These are phyloP conservation scores for Drosophila kurseongensis DNA, from an alignment of 1,140 invertebrate species.

Conservation along the genomic window DNA sequence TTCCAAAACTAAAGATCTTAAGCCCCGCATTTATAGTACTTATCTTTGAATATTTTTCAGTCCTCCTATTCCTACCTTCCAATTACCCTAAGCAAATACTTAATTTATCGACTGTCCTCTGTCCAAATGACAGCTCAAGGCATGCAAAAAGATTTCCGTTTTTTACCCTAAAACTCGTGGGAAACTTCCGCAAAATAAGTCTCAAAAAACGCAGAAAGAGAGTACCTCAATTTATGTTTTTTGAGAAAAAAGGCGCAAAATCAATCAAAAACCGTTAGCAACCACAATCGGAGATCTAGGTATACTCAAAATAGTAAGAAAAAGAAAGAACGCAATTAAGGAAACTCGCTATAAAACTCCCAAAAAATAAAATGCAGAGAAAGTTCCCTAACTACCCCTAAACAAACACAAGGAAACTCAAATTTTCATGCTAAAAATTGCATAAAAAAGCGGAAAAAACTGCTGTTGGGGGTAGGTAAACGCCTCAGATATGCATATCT, in stretches of 20 bases:
- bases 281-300: slow-evolving; percentile 32
- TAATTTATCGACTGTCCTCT: slow-evolving; percentile 25
- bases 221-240: slow-evolving; percentile 18
- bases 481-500: slow-evolving; percentile 59
- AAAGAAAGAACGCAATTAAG: slow-evolving; percentile 63
- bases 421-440: slow-evolving; percentile 78
- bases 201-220: neutral
- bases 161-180: slow-evolving; percentile 74
- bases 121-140: slow-evolving; percentile 1
- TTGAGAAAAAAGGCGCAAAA: slow-evolving; percentile 37
- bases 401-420: slow-evolving; percentile 30
- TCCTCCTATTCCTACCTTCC: neutral
- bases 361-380: slow-evolving; percentile 39
- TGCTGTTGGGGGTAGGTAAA: slow-evolving; percentile 52
- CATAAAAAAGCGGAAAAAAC: slow-evolving; percentile 68
- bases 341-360: slow-evolving; percentile 41
- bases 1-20: neutral
- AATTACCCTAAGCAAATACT: slow-evolving; percentile 46
- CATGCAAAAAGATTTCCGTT: slow-evolving; percentile 42
- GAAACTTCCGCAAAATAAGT: slow-evolving; percentile 46
- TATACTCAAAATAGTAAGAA: slow-evolving; percentile 13
- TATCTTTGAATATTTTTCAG: neutral
- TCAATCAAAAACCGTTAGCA: slow-evolving; percentile 67
- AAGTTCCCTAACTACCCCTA: slow-evolving; percentile 50
- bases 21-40: slow-evolving; percentile 2